Evolutionary conservation across 2,113 vertebrate species (phyloP), one percentile per base, ranked within the genome.

Genomic region (Varanus salvator): DNA sequence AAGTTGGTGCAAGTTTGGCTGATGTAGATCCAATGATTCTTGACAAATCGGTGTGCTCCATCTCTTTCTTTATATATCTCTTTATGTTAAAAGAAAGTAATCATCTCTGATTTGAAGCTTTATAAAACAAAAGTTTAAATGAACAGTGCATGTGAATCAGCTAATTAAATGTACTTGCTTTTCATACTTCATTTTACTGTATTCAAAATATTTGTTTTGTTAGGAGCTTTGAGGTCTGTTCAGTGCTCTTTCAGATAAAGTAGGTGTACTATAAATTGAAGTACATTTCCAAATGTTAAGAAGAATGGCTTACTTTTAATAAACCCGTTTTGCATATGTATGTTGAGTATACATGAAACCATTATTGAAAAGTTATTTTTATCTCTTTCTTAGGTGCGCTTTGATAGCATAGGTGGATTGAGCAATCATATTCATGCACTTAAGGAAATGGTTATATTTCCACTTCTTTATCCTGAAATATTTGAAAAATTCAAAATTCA

Each of bases 401-500:
- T 99, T 95, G 98, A 99, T 97, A 98, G 97, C 84, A 98, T 99
- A 90, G 99, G 99, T 83, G 99, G 99, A 89, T 97, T 99, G 94
- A 98, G 98, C 90, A 97, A 98, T 96, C 99, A 99, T 95, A 99
- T 99, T 90, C 98, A 99, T 95, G 98, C 99, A 84, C 97, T 99
- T 74, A 99, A 99, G 94, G 99, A 99, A 97, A 99, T 99, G 99
- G 99, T 99, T 15, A 98, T 99, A 90, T 99, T 99, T 95, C 99
- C 99, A 84, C 97, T 99, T 94, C 96, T 99, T 75, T 99, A 99
- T 92, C 99, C 99, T 34, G 99, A 99, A 96, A 97, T 99, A 94
- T 99, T 99, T 97, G 99, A 99, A 96, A 99, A 97, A 96, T 99
- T 99, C 96, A 99, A 98, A 97, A 99, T 99, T 94, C 99, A 99